These are phyloP conservation scores for Arenicola marina DNA, from an alignment of 2,888 invertebrate species.

Conservation along the genomic window DNA sequence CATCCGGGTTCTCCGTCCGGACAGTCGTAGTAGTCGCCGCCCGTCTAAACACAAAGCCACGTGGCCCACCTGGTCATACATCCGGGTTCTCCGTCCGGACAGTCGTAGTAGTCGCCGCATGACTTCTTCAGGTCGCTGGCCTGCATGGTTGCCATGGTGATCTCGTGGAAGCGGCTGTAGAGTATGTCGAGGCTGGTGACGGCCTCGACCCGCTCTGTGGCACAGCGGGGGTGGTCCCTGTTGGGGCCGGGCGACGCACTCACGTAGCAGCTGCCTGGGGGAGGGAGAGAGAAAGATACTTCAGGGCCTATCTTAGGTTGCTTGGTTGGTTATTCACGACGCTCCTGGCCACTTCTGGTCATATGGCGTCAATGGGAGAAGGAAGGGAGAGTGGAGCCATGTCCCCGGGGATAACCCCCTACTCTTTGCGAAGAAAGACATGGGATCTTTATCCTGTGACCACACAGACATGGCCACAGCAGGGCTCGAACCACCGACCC, in stretches of 20 bases:
- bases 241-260: slow-evolving; percentile 53
- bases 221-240: slow-evolving; percentile 54
- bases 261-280: slow-evolving; percentile 54
- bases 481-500: too few species aligned
- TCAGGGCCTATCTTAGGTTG: too few species aligned
- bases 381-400: too few species aligned
- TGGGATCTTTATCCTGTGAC: too few species aligned
- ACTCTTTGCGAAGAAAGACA: too few species aligned
- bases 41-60: too few species aligned
- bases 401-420: too few species aligned
- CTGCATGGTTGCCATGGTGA: slow-evolving; percentile 60
- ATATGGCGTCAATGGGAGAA: too few species aligned
- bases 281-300: neutral
- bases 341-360: too few species aligned
- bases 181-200: slow-evolving; percentile 62
- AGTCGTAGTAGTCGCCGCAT: slow-evolving; percentile 56
- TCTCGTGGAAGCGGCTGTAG: slow-evolving; percentile 61
- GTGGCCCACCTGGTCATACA: slow-evolving; percentile 59
- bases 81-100: slow-evolving; percentile 55
- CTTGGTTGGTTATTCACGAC: too few species aligned
- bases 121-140: slow-evolving; percentile 57
- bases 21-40: slow-evolving; percentile 56
- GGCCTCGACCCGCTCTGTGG: slow-evolving; percentile 61
- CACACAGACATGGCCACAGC: too few species aligned
- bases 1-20: slow-evolving; percentile 57